Percentiles rank a stretch among this genome's conserved stretches.
phyloP scores from a whole-genome alignment of 2,113 vertebrate genomes.

The Nycticebus coucang region DNA sequence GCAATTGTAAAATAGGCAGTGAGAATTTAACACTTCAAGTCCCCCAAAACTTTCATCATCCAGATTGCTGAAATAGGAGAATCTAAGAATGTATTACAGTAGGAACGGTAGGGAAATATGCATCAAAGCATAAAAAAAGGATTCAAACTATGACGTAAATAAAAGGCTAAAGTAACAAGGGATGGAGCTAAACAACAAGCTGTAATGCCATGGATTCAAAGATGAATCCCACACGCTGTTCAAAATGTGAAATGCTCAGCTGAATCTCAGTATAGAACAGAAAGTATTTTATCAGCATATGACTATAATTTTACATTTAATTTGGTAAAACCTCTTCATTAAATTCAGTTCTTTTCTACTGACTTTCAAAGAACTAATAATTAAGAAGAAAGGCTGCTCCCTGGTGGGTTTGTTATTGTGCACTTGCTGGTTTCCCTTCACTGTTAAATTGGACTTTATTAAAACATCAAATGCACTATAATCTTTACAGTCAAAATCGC shows the following conservation, averaged over 20 bases:
- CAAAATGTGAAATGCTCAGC: not conserved
- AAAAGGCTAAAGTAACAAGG: not conserved
- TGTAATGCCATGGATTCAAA: not conserved
- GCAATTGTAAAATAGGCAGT: not conserved
- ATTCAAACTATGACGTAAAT: not conserved
- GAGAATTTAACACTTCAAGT: not conserved
- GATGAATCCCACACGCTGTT: not conserved
- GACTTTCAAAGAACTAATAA: conserved; percentile 56
- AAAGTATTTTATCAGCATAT: not conserved
- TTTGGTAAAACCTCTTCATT: not conserved
- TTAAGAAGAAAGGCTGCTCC: conserved; percentile 40
- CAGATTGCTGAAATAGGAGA: not conserved
- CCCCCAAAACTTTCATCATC: not conserved
- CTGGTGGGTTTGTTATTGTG: conserved; percentile 55
- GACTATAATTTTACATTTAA: not conserved
- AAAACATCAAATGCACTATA: conserved; percentile 55
- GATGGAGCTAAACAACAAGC: not conserved
- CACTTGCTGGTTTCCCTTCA: conserved; percentile 29
- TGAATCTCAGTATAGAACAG: not conserved
- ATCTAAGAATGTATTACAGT: not conserved
- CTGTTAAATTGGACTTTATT: conserved; percentile 74
- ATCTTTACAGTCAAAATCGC: conserved; percentile 65
- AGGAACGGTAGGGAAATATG: not conserved
- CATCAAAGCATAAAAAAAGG: not conserved
- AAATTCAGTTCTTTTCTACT: conserved; percentile 21